phyloP scores from a whole-genome alignment of 2,113 vertebrate genomes.

The Lepisosteus osseus region DNA sequence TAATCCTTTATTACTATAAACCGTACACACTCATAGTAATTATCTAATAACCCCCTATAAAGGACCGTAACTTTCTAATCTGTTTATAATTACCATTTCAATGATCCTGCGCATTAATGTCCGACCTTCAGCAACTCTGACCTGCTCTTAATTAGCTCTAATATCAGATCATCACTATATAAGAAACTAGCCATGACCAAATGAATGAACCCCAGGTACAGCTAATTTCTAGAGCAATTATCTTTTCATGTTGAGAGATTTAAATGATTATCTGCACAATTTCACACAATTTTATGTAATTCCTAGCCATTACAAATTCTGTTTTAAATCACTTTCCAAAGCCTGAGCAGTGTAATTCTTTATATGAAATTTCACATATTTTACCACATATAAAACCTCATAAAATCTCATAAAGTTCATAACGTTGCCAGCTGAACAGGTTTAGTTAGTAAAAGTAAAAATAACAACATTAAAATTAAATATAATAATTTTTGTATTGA shows the following conservation, averaged over 20 bases:
- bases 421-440: no score
- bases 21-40: constrained; percentile 85
- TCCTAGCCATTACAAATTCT: constrained; percentile 80
- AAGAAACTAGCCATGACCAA: constrained; percentile 99
- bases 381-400: background rate
- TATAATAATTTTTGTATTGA: no score
- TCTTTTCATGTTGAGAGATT: constrained; percentile 99
- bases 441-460: no score
- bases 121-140: constrained; percentile 99
- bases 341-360: constrained; percentile 52
- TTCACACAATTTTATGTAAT: constrained; percentile 96
- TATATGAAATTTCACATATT: constrained; percentile 35
- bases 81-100: constrained; percentile 99
- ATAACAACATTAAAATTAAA: no score
- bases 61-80: constrained; percentile 98
- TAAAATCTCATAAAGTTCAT: no score
- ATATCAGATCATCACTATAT: constrained; percentile 94
- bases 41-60: constrained; percentile 93
- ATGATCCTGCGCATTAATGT: constrained; percentile 95
- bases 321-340: constrained; percentile 83
- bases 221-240: constrained; percentile 99
- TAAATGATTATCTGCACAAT: constrained; percentile 99
- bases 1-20: constrained; percentile 92
- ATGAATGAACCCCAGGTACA: constrained; percentile 98
- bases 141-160: constrained; percentile 97